A percentile compares a stretch with the other conserved stretches of the same genome.
These are phyloP conservation scores for Paracanthobrama guichenoti DNA, from an alignment of 2,113 vertebrate species.

Conservation along the genomic window DNA sequence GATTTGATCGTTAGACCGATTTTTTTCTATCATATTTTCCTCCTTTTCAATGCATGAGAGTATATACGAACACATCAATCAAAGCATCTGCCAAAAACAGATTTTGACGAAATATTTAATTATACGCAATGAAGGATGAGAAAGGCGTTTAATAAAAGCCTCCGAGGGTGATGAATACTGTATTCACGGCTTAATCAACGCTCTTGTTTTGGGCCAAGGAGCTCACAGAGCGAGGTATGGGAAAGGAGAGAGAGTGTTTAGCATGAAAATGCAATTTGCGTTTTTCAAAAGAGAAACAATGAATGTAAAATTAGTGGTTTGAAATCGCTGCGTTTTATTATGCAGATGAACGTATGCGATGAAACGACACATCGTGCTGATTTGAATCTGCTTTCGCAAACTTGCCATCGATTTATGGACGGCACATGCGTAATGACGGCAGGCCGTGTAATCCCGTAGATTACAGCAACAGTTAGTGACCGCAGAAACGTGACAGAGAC, in stretches of 20 bases:
- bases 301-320: constrained; percentile 57
- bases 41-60: constrained; percentile 69
- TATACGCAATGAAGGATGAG: constrained; percentile 74
- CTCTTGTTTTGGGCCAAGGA: constrained; percentile 77
- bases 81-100: constrained; percentile 69
- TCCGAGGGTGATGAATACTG: constrained; percentile 76
- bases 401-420: constrained; percentile 47
- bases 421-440: neutral
- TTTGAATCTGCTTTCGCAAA: constrained; percentile 41
- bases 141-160: constrained; percentile 76
- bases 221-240: constrained; percentile 67
- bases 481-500: neutral
- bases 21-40: constrained; percentile 58
- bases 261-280: constrained; percentile 76
- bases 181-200: constrained; percentile 81
- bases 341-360: constrained; percentile 55
- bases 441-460: constrained; percentile 23
- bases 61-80: constrained; percentile 75
- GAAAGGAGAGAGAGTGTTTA: constrained; percentile 58
- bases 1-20: constrained; percentile 58
- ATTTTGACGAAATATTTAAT: constrained; percentile 79
- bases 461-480: neutral
- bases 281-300: constrained; percentile 69
- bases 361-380: constrained; percentile 44
- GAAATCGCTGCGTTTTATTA: constrained; percentile 61